Evolutionary conservation across 2,888 invertebrate species (phyloP), one percentile per base, ranked within the genome.

Genomic region (Melanophora roralis): DNA sequence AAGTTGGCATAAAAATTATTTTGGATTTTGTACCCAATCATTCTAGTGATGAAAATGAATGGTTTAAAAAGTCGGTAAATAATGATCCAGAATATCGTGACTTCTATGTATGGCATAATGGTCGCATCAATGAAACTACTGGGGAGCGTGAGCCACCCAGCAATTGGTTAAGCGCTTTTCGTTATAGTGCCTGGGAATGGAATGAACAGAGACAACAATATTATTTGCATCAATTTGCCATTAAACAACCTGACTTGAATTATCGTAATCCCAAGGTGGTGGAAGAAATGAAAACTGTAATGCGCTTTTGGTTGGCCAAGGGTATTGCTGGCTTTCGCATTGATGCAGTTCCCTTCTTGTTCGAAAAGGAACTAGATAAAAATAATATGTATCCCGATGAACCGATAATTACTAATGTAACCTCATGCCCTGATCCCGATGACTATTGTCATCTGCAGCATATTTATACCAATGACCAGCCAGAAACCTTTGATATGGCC

Each of bases 301-400:
- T 97, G 38, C 92, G 91, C 82, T 95, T 93, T 86, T 97, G 96
- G 96, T 87, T 96, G 53, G 92, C 92, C 49, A 93, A 93, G 84
- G 97, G 97, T 1, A 92, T 97, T 0, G 94, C 95, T 82, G 96
- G 96, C 0, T 95, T 96, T 86, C 92, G 95, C 59, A 90, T 95
- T 1, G 94, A 94, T 84, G 93, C 94, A 0, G 89, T 93, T 0
- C 93, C 93, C 3, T 86, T 86, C 75, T 71, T 89, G 0, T 89
- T 89, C 16, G 89, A 89, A 81, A 82, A 86, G 2, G 86, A 86
- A 0, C 75, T 86, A 23, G 86, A 88, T 78, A 83, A 82, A 9
- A 82, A 88, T 60, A 89, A 89, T 16, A 85, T 85, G 60, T 89
- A 86, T 71, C 85, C 86, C 0, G 91, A 93, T 82, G 94, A 94